These are phyloP conservation scores for Tragelaphus imberbis DNA, from an alignment of 2,113 vertebrate species.

Conservation along the genomic window DNA sequence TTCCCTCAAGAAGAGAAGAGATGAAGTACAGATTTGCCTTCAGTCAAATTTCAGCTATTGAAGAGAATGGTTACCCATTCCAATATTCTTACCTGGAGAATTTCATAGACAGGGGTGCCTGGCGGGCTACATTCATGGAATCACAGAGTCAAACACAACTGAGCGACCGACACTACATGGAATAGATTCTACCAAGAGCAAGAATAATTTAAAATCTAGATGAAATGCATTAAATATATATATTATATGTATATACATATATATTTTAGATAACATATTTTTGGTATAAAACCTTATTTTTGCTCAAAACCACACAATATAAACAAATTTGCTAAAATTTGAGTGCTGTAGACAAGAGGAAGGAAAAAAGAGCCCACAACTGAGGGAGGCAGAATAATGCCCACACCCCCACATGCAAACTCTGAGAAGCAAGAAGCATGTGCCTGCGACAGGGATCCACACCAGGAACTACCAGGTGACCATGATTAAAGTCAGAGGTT, in stretches of 20 bases:
- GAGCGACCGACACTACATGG: rapidly evolving
- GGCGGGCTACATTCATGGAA: not conserved
- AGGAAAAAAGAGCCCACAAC: not conserved
- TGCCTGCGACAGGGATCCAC: not conserved
- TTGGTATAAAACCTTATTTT: not conserved
- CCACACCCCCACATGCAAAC: not conserved
- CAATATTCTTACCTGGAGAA: not conserved
- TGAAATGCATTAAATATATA: not conserved
- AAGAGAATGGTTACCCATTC: not conserved
- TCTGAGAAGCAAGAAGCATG: rapidly evolving
- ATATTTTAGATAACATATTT: not conserved
- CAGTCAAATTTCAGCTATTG: not conserved
- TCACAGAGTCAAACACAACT: not conserved
- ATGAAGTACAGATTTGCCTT: not conserved
- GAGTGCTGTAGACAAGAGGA: not conserved
- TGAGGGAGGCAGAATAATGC: not conserved
- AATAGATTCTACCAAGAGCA: not conserved
- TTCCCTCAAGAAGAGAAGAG: not conserved
- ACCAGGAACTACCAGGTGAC: not conserved
- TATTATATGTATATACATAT: not conserved
- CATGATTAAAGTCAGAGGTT: not conserved
- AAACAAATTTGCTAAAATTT: not conserved
- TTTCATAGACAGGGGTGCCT: not conserved
- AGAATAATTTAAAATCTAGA: not conserved
- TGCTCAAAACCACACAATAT: not conserved